These are phyloP conservation scores for Calephelis perditalis DNA, from an alignment of 2,888 invertebrate species.

Conservation along the genomic window DNA sequence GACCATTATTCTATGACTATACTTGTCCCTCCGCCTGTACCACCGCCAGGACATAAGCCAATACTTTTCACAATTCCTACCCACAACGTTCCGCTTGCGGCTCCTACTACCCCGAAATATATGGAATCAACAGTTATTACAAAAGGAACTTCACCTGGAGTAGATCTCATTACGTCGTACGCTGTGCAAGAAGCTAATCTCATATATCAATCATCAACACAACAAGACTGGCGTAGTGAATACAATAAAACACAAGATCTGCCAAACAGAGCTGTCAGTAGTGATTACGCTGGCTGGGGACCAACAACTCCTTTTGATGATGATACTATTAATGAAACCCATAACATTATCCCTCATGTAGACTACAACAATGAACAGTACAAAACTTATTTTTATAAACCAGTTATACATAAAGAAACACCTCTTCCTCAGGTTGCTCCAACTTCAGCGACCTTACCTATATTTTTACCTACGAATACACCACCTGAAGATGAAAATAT, in stretches of 20 bases:
- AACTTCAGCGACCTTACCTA: constrained; percentile 39
- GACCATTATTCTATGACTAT: constrained; percentile 81
- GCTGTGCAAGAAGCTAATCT: constrained; percentile 81
- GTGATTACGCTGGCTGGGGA: constrained; percentile 72
- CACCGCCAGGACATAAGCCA: constrained; percentile 61
- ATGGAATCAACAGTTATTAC: constrained; percentile 37
- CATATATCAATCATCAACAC: constrained; percentile 81
- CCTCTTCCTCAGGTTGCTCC: constrained; percentile 49
- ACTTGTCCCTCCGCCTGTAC: constrained; percentile 83
- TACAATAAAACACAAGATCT: constrained; percentile 47
- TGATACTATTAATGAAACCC: constrained; percentile 50
- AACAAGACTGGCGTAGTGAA: constrained; percentile 62
- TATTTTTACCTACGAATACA: constrained; percentile 54
- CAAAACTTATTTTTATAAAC: constrained; percentile 48
- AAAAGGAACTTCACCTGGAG: constrained; percentile 42
- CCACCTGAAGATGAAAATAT: constrained; percentile 40
- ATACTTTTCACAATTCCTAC: constrained; percentile 51
- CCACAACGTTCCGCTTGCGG: constrained; percentile 36
- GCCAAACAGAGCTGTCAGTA: constrained; percentile 52
- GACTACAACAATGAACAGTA: constrained; percentile 38
- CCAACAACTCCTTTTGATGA: constrained; percentile 63
- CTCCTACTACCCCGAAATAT: constrained; percentile 37
- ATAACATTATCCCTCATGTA: constrained; percentile 53
- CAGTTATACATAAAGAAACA: constrained; percentile 56
- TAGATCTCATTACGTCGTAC: constrained; percentile 55